These are phyloP conservation scores for Barnardius zonarius DNA, from an alignment of 2,113 vertebrate species.

Conservation along the genomic window DNA sequence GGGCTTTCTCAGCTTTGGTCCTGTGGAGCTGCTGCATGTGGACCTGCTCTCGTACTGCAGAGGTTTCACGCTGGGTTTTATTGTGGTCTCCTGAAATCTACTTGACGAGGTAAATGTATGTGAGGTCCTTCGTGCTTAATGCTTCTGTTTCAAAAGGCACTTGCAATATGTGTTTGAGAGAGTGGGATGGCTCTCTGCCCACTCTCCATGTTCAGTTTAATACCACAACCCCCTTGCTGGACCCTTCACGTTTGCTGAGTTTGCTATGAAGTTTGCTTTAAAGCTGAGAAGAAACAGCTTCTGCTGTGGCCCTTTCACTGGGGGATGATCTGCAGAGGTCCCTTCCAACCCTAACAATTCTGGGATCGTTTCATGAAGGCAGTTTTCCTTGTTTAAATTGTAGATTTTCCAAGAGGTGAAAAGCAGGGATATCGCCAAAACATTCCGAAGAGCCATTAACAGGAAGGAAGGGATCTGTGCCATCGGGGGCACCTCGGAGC, in stretches of 20 bases:
- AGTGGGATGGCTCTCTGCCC: background rate
- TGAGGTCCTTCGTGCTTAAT: background rate
- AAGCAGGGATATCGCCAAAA: slow-evolving; percentile 81
- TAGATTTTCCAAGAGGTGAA: slow-evolving; percentile 89
- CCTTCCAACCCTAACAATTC: background rate
- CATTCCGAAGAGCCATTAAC: slow-evolving; percentile 88
- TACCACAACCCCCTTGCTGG: background rate
- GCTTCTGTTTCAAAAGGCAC: background rate
- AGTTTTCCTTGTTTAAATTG: background rate
- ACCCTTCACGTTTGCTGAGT: background rate
- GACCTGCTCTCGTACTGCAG: background rate
- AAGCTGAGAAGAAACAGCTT: background rate
- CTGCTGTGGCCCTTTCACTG: background rate
- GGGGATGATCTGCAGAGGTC: background rate
- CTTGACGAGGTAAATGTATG: background rate
- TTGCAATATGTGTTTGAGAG: background rate
- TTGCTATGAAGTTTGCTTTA: background rate
- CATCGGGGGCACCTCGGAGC: slow-evolving; percentile 87
- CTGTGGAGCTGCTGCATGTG: slow-evolving; percentile 16
- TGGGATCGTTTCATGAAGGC: background rate
- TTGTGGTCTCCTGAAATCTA: background rate
- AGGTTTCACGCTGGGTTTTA: background rate
- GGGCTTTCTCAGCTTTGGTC: background rate
- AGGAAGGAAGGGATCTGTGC: slow-evolving; percentile 91
- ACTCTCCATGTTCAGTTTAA: background rate